phyloP scores from a whole-genome alignment of 2,113 vertebrate species.

The Puntigrus tetrazona region DNA sequence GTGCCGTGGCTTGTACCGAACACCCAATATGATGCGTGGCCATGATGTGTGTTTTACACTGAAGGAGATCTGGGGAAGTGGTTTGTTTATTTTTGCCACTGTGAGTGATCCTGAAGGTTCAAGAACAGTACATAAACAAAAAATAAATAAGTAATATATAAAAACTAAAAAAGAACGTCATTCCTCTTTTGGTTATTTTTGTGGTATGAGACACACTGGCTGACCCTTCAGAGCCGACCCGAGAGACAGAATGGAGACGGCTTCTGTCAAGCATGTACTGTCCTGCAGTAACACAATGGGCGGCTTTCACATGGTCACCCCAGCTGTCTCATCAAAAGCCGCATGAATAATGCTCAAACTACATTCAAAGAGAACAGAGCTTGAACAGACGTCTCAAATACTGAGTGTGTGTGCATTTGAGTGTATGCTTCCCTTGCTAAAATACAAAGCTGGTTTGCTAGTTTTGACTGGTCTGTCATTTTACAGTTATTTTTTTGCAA shows the following conservation, averaged over 20 bases:
- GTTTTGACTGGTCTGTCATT: neutral
- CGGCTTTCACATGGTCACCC: constrained; percentile 39
- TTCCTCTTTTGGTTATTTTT: constrained; percentile 23
- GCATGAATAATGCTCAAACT: constrained; percentile 45
- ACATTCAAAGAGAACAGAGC: constrained; percentile 41
- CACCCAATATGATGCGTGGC: neutral
- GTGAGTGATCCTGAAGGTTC: neutral
- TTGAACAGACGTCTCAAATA: constrained; percentile 37
- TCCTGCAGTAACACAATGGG: constrained; percentile 45
- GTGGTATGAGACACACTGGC: constrained; percentile 30
- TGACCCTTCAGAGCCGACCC: constrained; percentile 13
- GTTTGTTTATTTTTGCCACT: constrained; percentile 26
- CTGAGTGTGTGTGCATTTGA: constrained; percentile 2
- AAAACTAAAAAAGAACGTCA: neutral
- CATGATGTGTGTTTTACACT: constrained; percentile 21
- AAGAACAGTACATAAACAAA: neutral
- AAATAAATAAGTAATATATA: neutral
- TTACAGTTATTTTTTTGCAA: no score
- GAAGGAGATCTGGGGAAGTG: constrained; percentile 16
- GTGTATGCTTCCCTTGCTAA: neutral
- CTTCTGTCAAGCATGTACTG: constrained; percentile 24
- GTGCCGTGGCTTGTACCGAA: constrained; percentile 4
- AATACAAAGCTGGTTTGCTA: neutral
- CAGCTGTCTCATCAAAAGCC: constrained; percentile 40
- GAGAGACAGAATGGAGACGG: constrained; percentile 11